These are phyloP conservation scores for Steinernema hermaphroditum DNA, from an alignment of 2,888 invertebrate species.

Conservation along the genomic window DNA sequence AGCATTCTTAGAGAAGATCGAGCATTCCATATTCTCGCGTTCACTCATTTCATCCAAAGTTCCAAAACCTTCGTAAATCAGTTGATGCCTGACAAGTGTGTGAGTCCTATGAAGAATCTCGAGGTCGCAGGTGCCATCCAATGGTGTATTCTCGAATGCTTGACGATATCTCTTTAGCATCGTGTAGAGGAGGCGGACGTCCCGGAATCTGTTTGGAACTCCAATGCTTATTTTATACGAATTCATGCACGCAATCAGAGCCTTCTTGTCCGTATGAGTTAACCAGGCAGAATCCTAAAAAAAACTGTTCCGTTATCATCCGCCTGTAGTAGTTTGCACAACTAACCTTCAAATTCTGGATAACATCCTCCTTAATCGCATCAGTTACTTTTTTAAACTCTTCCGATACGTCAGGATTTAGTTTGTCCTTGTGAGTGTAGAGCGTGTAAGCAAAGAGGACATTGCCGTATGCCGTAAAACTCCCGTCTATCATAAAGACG, in stretches of 20 bases:
- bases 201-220: neutral
- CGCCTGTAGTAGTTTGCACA: too few relatives aligned
- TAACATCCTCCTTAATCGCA: neutral
- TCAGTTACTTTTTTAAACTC: neutral
- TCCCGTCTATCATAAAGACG: neutral
- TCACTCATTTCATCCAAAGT: neutral
- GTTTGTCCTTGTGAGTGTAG: neutral
- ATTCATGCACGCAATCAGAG: neutral
- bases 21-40: neutral
- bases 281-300: neutral
- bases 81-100: neutral
- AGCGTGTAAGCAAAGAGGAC: neutral
- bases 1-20: neutral
- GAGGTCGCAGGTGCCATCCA: neutral
- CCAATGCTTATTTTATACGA: neutral
- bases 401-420: neutral
- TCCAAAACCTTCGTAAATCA: neutral
- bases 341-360: neutral
- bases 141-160: neutral
- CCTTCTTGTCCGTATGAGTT: neutral
- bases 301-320: too few relatives aligned
- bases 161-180: neutral
- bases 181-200: neutral
- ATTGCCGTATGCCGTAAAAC: neutral
- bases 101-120: neutral